A percentile compares a stretch with the other conserved stretches of the same genome.
phyloP scores from a whole-genome alignment of 2,113 vertebrate species.

The Ammospiza nelsoni region DNA sequence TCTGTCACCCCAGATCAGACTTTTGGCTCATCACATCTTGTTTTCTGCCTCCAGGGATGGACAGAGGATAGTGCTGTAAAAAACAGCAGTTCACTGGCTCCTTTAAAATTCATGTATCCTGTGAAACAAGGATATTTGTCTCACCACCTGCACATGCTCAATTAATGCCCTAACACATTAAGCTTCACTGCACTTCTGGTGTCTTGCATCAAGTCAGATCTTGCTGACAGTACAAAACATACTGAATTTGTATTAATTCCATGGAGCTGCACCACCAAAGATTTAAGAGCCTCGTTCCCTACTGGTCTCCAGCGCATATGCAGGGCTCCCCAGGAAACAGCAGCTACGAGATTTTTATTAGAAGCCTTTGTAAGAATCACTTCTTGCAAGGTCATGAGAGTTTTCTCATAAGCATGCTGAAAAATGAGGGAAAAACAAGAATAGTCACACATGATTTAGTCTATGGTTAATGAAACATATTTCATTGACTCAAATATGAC shows the following conservation, averaged over 20 bases:
- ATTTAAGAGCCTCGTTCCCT: not conserved
- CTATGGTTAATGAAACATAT: not conserved
- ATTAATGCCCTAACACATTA: not conserved
- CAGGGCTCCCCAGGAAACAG: not conserved
- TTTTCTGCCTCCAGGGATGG: constrained; percentile 30
- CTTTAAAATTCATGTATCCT: not conserved
- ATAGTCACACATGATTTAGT: not conserved
- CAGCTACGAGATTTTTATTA: not conserved
- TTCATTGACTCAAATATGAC: not conserved
- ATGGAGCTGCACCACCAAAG: not conserved
- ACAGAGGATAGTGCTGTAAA: not conserved
- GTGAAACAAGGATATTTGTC: not conserved
- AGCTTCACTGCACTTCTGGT: not conserved
- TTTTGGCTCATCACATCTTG: constrained; percentile 25
- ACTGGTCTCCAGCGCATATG: not conserved
- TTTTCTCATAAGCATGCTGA: not conserved
- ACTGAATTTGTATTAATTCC: not conserved
- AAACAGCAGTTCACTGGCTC: not conserved
- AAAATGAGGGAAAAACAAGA: not conserved
- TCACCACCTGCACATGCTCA: not conserved
- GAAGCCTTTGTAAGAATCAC: not conserved
- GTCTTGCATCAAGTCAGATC: not conserved
- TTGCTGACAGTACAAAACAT: not conserved
- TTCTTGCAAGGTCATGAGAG: not conserved
- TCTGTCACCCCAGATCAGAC: constrained; percentile 32